Evolutionary conservation across 2,797 vertebrate species (phyloP).

Genomic region (Heliangelus exortis): DNA sequence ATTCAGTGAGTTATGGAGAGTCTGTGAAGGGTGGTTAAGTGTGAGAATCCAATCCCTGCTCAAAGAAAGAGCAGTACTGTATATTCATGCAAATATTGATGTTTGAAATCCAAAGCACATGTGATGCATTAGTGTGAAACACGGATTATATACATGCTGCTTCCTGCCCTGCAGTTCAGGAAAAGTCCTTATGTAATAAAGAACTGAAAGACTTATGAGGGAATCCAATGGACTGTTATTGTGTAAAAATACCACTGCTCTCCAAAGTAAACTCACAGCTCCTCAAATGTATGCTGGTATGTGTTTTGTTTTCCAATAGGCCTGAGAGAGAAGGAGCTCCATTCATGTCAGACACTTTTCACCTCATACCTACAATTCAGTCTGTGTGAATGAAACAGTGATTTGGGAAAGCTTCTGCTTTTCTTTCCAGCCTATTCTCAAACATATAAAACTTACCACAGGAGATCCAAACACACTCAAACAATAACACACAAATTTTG

Average conservation of each 20-base stretch:
- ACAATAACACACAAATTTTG: slow-evolving; percentile 66
- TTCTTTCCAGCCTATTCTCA: slow-evolving; percentile 77
- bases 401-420: slow-evolving; percentile 71
- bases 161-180: slow-evolving; percentile 57
- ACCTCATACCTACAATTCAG: slow-evolving; percentile 72
- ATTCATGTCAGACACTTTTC: slow-evolving; percentile 82
- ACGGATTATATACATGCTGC: slow-evolving; percentile 69
- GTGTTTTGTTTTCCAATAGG: slow-evolving; percentile 80
- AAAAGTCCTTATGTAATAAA: slow-evolving; percentile 71
- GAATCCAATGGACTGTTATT: slow-evolving; percentile 72
- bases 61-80: slow-evolving; percentile 63
- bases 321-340: slow-evolving; percentile 83
- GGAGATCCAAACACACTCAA: slow-evolving; percentile 60
- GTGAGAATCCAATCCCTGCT: slow-evolving; percentile 42
- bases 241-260: slow-evolving; percentile 85
- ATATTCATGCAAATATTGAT: slow-evolving; percentile 69
- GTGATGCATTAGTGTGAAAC: slow-evolving; percentile 72
- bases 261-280: slow-evolving; percentile 87
- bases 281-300: slow-evolving; percentile 86
- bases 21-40: slow-evolving; percentile 27
- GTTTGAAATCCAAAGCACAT: slow-evolving; percentile 73
- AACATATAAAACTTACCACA: slow-evolving; percentile 66
- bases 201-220: slow-evolving; percentile 69
- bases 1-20: slow-evolving; percentile 60
- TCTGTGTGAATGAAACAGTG: slow-evolving; percentile 62